These are phyloP conservation scores for Tenualosa thibaudeaui DNA, from an alignment of 2,797 vertebrate species.

Conservation along the genomic window DNA sequence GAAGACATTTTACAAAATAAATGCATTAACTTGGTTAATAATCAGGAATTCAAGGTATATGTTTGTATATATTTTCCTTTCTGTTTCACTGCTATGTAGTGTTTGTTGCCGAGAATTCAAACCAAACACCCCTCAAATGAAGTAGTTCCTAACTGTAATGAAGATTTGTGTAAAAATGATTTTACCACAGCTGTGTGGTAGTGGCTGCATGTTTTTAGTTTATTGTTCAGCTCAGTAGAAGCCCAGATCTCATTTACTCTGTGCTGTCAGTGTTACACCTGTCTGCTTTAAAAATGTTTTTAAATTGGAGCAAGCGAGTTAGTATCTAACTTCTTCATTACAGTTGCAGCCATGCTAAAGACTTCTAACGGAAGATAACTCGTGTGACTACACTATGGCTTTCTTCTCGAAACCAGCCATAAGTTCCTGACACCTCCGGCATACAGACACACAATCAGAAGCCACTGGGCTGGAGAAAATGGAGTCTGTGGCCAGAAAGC, in stretches of 20 bases:
- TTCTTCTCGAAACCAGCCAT: not conserved
- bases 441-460: conserved; percentile 24
- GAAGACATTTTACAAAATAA: too few species aligned
- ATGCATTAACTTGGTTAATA: too few species aligned
- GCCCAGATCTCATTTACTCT: not conserved
- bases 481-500: conserved; percentile 61
- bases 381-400: not conserved
- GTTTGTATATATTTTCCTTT: not conserved
- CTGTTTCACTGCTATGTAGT: not conserved
- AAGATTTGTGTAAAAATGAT: not conserved
- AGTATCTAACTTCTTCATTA: conserved; percentile 3
- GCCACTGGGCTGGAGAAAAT: conserved; percentile 58
- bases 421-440: conserved; percentile 20
- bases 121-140: not conserved
- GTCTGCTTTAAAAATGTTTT: not conserved
- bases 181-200: not conserved
- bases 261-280: not conserved
- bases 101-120: not conserved
- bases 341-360: not conserved
- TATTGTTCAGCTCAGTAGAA: not conserved
- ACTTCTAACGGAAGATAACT: not conserved
- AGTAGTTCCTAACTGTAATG: not conserved
- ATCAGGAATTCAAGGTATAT: too few species aligned
- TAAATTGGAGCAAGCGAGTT: not conserved
- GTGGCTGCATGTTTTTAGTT: not conserved